phyloP scores from a whole-genome alignment of 2,113 vertebrate genomes.

The Heterotilapia buettikoferi region DNA sequence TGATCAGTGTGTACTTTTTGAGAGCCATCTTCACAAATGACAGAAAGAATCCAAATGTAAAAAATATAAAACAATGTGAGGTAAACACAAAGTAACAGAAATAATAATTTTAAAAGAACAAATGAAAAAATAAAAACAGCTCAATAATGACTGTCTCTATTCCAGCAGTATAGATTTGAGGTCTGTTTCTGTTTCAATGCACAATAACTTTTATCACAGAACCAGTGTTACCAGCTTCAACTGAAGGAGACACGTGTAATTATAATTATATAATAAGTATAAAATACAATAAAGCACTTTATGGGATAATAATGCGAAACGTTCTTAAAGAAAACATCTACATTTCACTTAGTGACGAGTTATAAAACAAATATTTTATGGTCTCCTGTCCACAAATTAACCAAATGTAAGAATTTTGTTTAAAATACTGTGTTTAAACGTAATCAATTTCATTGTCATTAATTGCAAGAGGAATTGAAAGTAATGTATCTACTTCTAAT shows the following conservation, averaged over 20 bases:
- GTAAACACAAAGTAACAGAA: background rate
- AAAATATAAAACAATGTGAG: background rate
- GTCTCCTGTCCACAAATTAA: background rate
- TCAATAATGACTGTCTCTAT: background rate
- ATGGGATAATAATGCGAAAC: background rate
- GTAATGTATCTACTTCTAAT: background rate
- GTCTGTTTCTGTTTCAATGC: background rate
- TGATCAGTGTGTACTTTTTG: background rate
- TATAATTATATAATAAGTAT: background rate
- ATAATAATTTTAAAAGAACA: background rate
- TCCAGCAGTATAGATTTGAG: background rate
- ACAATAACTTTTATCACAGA: background rate
- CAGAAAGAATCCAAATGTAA: background rate
- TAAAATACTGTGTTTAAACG: background rate
- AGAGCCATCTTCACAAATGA: background rate
- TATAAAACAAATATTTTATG: background rate
- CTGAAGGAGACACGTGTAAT: background rate
- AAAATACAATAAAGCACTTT: background rate
- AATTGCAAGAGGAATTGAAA: background rate
- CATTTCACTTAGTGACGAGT: background rate
- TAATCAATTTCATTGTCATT: background rate
- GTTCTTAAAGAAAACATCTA: background rate
- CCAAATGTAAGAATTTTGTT: background rate
- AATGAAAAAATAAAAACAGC: background rate
- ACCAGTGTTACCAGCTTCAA: background rate